Percentiles rank a stretch among this genome's conserved stretches.
Evolutionary conservation across 2,113 vertebrate species (phyloP).

Genomic region (Tragulus kanchil): DNA sequence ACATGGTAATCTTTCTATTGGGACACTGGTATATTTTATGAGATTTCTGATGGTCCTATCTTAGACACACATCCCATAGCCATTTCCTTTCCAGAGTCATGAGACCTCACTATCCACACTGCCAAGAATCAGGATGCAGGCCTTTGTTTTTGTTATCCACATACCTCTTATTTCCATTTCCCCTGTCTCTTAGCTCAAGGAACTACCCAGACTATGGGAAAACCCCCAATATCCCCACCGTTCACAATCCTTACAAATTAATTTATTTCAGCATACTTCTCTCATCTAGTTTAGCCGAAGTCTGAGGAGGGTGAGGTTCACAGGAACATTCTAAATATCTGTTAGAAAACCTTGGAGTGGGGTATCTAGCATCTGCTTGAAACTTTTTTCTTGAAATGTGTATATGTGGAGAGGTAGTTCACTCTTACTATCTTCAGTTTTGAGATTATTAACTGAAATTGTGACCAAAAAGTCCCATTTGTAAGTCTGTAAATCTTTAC

Average conservation of each 20-base stretch:
- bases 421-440: neutral
- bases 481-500: slow-evolving; percentile 2
- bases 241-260: neutral
- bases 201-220: neutral
- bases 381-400: neutral
- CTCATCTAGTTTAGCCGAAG: neutral
- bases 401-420: neutral
- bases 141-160: neutral
- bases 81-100: neutral
- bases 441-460: slow-evolving; percentile 50
- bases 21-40: neutral
- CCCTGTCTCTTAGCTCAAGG: neutral
- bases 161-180: slow-evolving; percentile 5
- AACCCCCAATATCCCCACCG: neutral
- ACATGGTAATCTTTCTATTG: neutral
- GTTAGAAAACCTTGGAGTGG: neutral
- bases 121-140: neutral
- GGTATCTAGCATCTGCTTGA: slow-evolving; percentile 1
- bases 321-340: slow-evolving; percentile 5
- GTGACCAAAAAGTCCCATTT: neutral
- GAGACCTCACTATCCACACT: neutral
- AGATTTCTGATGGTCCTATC: neutral
- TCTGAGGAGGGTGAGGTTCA: neutral
- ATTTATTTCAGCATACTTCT: slow-evolving; percentile 31
- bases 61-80: neutral